Evolutionary conservation across 2,797 vertebrate species (phyloP), one percentile per base, ranked within the genome.

Genomic region (Podargus strigoides): DNA sequence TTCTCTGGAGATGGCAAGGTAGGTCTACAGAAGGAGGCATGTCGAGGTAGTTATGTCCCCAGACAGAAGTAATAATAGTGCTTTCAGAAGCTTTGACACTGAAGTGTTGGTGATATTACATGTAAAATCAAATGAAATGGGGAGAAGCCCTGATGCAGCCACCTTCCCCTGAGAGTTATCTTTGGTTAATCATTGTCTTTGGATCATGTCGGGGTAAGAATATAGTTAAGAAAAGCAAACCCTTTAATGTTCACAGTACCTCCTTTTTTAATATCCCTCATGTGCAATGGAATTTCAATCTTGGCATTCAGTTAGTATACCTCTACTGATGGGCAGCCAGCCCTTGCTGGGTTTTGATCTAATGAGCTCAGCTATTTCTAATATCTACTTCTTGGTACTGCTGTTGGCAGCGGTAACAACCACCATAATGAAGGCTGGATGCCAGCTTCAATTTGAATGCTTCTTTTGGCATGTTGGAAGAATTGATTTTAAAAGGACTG

Each of bases 351-450:
- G 36, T 92, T 94, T 90, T 91, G 44, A 91, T 49, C 39, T 81
- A 94, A 89, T 94, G 68, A 90, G 83, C 81, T 95, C 86, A 95
- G 63, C 41, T 87, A 87, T 76, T 92, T 95, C 83, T 90, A 81
- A 41, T 93, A 94, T 80, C 79, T 94, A 14, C 36, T 90, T 62
- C 73, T 93, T 93, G 85, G 76, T 93, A 93, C 53, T 91, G 59
- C 62, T 95, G 28, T 93, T 94, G 87, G 89, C 79, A 90, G 85
- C 69, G 85, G 56, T 62, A 77, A 24, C 34, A 80, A 64, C 41
- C 2, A 64, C 69, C 34, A 69, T 90, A 85, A 89, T 76, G 89
- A 91, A 81, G 91, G 73, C 76, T 84, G 36, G 39, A n/a, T 93
- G 85, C 89, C 82, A 86, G 44, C 46, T 91, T 89, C 53, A 42